These are phyloP conservation scores for Palythoa grandis DNA, from an alignment of 92 coral and sea anemone genomes.

Conservation along the genomic window DNA sequence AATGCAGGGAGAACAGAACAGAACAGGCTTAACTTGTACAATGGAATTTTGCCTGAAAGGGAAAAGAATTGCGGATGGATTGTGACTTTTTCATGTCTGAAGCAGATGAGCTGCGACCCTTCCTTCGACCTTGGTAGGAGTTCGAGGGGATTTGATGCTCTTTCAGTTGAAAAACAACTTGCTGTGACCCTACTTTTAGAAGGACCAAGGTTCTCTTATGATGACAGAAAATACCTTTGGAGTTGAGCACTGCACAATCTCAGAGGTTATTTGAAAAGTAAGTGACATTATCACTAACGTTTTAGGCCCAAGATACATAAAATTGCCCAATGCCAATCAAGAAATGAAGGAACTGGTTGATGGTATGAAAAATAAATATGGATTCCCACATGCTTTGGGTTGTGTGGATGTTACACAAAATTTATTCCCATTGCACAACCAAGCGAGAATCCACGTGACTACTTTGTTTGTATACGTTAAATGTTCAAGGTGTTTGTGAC, in stretches of 20 bases:
- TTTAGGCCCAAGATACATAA: not conserved
- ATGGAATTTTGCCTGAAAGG: slow-evolving; percentile 37
- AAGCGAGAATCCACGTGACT: slow-evolving; percentile 31
- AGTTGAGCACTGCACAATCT: not conserved
- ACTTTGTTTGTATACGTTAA: not conserved
- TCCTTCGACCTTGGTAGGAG: not conserved
- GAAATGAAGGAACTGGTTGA: slow-evolving; percentile 33
- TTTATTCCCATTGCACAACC: slow-evolving; percentile 13
- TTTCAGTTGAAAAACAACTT: not conserved
- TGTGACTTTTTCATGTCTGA: not conserved
- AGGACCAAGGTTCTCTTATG: not conserved
- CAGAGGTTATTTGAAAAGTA: not conserved
- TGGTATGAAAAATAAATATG: slow-evolving; percentile 33
- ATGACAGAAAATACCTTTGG: not conserved
- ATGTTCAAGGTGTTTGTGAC: slow-evolving; percentile 42
- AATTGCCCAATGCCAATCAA: too few relatives aligned
- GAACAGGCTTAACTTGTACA: slow-evolving; percentile 38
- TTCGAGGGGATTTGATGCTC: not conserved
- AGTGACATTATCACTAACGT: not conserved
- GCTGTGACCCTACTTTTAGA: not conserved
- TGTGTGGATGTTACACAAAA: not conserved
- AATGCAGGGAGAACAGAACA: slow-evolving; percentile 33
- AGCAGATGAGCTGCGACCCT: not conserved
- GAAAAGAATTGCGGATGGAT: not conserved
- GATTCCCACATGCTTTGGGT: too few relatives aligned